phyloP scores from a whole-genome alignment of 2,888 invertebrate genomes.

The Catocala sponsa region DNA sequence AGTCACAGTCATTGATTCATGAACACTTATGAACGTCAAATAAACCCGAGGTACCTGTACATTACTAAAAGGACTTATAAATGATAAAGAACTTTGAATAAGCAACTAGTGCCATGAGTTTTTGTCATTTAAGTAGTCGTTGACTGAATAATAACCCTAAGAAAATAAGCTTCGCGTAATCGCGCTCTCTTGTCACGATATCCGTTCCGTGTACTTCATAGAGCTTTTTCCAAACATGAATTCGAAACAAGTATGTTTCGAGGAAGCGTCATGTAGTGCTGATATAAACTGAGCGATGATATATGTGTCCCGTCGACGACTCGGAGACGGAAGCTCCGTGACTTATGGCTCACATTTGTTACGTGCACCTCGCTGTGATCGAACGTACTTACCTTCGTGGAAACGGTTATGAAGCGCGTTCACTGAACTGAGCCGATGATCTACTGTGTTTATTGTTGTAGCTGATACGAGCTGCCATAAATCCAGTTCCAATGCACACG shows the following conservation, averaged over 20 bases:
- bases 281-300: constrained; percentile 14
- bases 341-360: constrained; percentile 35
- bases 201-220: too few species aligned
- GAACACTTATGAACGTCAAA: too few species aligned
- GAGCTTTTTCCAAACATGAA: neutral
- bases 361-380: constrained; percentile 20
- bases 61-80: too few species aligned
- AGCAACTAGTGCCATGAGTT: too few species aligned
- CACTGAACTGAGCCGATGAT: neutral
- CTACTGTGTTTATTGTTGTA: neutral
- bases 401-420: constrained; percentile 1
- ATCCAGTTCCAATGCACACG: too few species aligned
- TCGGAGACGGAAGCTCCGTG: constrained; percentile 10
- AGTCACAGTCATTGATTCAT: too few species aligned
- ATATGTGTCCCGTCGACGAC: constrained; percentile 4
- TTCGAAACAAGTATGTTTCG: neutral
- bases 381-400: constrained; percentile 6
- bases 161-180: too few species aligned
- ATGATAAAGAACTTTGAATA: too few species aligned
- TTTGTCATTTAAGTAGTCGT: too few species aligned
- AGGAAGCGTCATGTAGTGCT: constrained; percentile 9
- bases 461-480: neutral
- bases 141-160: too few species aligned
- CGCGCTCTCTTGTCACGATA: too few species aligned
- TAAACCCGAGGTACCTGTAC: too few species aligned